Evolutionary conservation across 64 coral and sea anemone genomes (phyloP).

Genomic region (Acropora tenuis): DNA sequence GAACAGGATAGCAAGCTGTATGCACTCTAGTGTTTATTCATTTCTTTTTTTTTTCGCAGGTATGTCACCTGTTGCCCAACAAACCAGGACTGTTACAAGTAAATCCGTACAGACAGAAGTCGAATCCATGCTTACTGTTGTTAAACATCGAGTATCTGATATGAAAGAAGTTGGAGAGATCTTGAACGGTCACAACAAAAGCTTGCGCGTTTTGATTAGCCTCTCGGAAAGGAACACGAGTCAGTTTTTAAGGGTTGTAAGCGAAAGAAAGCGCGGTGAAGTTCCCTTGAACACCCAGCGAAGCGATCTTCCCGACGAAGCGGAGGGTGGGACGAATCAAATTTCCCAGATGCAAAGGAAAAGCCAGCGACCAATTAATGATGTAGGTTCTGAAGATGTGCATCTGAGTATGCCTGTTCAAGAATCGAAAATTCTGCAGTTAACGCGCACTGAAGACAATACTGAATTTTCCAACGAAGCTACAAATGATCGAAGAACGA

Average conservation of each 20-base stretch:
- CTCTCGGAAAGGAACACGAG: neutral
- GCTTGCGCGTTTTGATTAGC: neutral
- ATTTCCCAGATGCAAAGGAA: neutral
- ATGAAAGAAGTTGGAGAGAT: neutral
- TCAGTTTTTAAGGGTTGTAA: neutral
- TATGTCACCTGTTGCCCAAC: neutral
- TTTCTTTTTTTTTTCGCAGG: neutral
- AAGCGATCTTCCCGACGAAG: neutral
- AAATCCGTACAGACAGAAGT: neutral
- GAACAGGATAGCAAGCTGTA: no score
- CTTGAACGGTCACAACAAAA: neutral
- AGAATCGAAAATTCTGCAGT: neutral
- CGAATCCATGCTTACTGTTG: neutral
- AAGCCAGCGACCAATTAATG: neutral
- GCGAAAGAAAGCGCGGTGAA: neutral
- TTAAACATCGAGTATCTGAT: neutral
- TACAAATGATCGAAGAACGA: neutral
- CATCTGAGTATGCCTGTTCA: constrained; percentile 26
- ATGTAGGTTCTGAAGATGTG: neutral
- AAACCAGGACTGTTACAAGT: neutral
- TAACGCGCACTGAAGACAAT: neutral
- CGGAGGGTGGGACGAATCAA: neutral
- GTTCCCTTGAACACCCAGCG: neutral
- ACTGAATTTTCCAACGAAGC: neutral
- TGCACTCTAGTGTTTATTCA: neutral